These are phyloP conservation scores for Solenopsis invicta DNA, from an alignment of 1,140 invertebrate species.

Conservation along the genomic window DNA sequence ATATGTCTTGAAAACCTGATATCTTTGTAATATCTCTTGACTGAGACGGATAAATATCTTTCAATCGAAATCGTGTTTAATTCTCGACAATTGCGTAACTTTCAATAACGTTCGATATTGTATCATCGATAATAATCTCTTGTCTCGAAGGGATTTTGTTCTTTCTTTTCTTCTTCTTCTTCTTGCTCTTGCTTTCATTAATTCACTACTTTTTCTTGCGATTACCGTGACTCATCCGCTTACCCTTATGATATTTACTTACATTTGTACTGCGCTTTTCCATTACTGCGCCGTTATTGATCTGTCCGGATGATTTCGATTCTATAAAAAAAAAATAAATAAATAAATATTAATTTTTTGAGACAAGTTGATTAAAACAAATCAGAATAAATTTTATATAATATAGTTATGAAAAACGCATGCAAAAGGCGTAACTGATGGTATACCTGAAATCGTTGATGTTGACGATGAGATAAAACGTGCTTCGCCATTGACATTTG, in stretches of 20 bases:
- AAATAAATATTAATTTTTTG: not conserved
- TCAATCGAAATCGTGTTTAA: constrained; percentile 14
- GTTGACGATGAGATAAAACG: not conserved
- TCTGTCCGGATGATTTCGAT: not conserved
- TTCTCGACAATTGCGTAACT: constrained; percentile 48
- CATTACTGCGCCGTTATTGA: constrained; percentile 31
- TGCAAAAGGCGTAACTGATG: constrained; percentile 25
- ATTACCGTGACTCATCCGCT: constrained; percentile 71
- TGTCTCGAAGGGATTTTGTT: not conserved
- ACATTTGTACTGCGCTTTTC: constrained; percentile 60
- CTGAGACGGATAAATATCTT: constrained; percentile 20
- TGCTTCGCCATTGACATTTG: constrained; percentile 47
- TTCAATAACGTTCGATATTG: constrained; percentile 48
- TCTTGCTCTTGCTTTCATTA: not conserved
- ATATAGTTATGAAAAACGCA: not conserved
- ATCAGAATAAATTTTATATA: not conserved
- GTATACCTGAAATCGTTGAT: constrained; percentile 49
- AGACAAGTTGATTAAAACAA: not conserved
- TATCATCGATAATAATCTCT: constrained; percentile 14
- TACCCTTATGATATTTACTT: constrained; percentile 67
- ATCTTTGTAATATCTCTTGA: constrained; percentile 41
- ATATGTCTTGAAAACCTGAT: constrained; percentile 10
- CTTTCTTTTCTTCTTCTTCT: too few species aligned
- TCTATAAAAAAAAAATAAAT: constrained; percentile 26
- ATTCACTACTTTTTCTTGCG: constrained; percentile 80